Base-by-base conservation (phyloP, 2,113 vertebrate species). In the Poecilia latipinna region DNA sequence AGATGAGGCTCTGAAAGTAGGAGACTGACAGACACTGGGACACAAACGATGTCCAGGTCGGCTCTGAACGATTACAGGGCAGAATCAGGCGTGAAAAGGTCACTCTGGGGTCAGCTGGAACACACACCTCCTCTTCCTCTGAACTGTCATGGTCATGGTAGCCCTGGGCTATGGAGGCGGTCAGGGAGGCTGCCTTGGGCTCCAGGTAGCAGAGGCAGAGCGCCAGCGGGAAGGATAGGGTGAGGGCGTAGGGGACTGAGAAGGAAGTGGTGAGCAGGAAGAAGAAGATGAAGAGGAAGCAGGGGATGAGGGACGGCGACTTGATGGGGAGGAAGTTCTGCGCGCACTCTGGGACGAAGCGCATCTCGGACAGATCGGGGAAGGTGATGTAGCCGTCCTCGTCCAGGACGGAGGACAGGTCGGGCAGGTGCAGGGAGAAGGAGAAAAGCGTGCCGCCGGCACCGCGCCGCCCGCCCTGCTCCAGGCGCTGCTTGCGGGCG, bases 201-300 rank as follows among this genome's bases (percentile, higher is more conserved):
- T 99, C 98, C 97, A 99, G 97, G 96, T 97, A 99, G 96, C 98
- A 99, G 95, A 99, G 97, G 92, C 98, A 98, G 95, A 99, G 93
- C 90, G 98, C 98, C 96, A 99, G 94, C 85, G 98, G 98, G 92
- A 99, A 99, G 93, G 98, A 98, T 82, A 99, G 97, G 82, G 97
- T 98, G 95, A 99, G 97, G 69, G 98, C 97, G 12, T 95, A 98
- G 76, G 97, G 97, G 75, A 99, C 96, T 67, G 97, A 99, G 95
- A 99, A 98, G 86, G 97, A 98, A 77, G 97, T 97, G 82, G 97
- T 97, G 19, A 99, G 96, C 89, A 99, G 94, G 92, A 99, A 99
- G 95, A 98, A 98, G 91, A 99, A 98, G 86, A 99, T 96, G 95
- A 98, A 99, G 87, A 99, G 96, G 93, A 98, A 97, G 90, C 97